Evolutionary conservation across 2,888 invertebrate species (phyloP), one percentile per base, ranked within the genome.

Genomic region (Agriotes lineatus): DNA sequence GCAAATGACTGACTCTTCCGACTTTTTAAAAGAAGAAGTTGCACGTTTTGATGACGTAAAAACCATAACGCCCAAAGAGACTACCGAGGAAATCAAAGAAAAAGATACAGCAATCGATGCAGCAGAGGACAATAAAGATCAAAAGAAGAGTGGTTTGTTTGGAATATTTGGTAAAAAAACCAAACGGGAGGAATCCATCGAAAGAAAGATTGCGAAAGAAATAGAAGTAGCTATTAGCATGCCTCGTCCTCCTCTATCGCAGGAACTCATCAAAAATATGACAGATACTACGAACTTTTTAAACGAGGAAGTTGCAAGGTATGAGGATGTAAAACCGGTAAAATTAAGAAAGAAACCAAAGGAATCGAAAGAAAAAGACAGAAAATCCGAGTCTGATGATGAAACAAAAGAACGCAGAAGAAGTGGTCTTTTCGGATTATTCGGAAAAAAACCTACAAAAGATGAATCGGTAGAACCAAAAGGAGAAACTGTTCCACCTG

Each of bases 381-480:
- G 63, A 30, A 48, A 63, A 59, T 39, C 30, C 2, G 39, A 52
- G 3, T 33, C 18, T 48, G 65, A 39, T 16, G 22, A 45, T 14
- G 67, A 67, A 42, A 54, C 42, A 12, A 60, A 62, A 33, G 48
- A 68, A 35, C 67, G 64, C 37, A 42, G 67, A 56, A 63, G 62
- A 71, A 74, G 76, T 72, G 78, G 77, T 65, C 75, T 78, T 72
- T 78, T 80, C 68, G 75, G 77, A 59, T 71, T 76, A 67, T 76
- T 77, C 72, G 72, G 75, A 67, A 79, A 78, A 75, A 78, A 77
- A 74, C 75, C 74, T 65, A 58, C 68, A n/a, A 77, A 76, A 76
- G 77, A 45, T 52, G 25, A 20, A 18, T n/a, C 48, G 37, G 12
- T 37, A 12, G 65, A 58, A 25, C 45, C 18, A 3, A 22, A 42